These are phyloP conservation scores for Hyperoplus immaculatus DNA, from an alignment of 2,797 vertebrate genomes.

Conservation along the genomic window DNA sequence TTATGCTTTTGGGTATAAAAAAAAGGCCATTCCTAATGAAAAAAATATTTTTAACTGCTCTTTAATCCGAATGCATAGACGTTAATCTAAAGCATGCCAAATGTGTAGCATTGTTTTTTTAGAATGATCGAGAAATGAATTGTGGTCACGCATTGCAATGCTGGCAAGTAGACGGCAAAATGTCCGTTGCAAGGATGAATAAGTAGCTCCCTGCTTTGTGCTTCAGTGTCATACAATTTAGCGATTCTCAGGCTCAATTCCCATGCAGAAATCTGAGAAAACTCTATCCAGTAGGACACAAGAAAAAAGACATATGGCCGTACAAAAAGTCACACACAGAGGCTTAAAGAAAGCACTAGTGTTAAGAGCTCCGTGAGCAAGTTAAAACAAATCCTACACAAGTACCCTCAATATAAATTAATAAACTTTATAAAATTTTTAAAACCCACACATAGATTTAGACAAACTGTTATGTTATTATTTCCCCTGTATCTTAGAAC, in stretches of 20 bases:
- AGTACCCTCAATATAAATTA: slow-evolving; percentile 75
- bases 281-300: slow-evolving; percentile 38
- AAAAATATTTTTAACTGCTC: slow-evolving; percentile 40
- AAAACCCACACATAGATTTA: slow-evolving; percentile 71
- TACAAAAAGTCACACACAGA: slow-evolving; percentile 68
- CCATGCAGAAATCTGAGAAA: slow-evolving; percentile 65
- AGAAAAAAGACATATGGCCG: slow-evolving; percentile 48
- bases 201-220: slow-evolving; percentile 76
- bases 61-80: slow-evolving; percentile 78
- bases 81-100: slow-evolving; percentile 64
- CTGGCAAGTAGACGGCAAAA: slow-evolving; percentile 61
- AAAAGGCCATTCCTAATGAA: slow-evolving; percentile 49
- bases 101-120: slow-evolving; percentile 54
- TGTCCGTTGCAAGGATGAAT: slow-evolving; percentile 57
- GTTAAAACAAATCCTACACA: slow-evolving; percentile 51
- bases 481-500: slow-evolving; percentile 55
- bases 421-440: slow-evolving; percentile 75
- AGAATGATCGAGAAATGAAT: slow-evolving; percentile 42
- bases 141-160: slow-evolving; percentile 51
- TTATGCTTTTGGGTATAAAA: slow-evolving; percentile 45
- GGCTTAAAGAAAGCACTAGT: slow-evolving; percentile 56
- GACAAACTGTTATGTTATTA: slow-evolving; percentile 49
- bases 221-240: slow-evolving; percentile 70
- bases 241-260: slow-evolving; percentile 59
- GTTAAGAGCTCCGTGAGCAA: slow-evolving; percentile 58